These are phyloP conservation scores for Drosophila lacicola DNA, from an alignment of 2,888 invertebrate species.

Conservation along the genomic window DNA sequence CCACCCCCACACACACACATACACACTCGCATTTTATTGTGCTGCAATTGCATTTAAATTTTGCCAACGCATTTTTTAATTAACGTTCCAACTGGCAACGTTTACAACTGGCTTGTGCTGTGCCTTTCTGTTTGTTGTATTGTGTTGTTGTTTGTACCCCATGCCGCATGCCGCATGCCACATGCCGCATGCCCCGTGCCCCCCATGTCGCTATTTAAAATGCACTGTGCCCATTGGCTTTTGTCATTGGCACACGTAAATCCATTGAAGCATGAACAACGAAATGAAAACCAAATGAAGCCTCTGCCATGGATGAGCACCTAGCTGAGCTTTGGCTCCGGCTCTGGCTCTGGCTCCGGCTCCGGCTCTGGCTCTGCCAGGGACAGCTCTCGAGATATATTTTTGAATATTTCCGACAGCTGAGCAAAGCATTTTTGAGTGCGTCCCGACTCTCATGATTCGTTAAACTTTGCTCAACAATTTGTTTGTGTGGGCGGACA, in stretches of 20 bases:
- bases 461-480: conserved; percentile 55
- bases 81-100: conserved; percentile 59
- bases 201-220: conserved; percentile 38
- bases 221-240: conserved; percentile 56
- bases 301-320: not conserved
- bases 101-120: conserved; percentile 40
- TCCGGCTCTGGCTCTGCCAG: not conserved
- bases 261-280: conserved; percentile 64
- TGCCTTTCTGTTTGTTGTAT: conserved; percentile 36
- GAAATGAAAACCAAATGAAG: not conserved
- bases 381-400: conserved; percentile 10
- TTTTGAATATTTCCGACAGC: conserved; percentile 46
- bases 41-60: conserved; percentile 79
- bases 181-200: not conserved
- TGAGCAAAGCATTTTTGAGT: conserved; percentile 36
- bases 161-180: conserved; percentile 33
- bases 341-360: not conserved
- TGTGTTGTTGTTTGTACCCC: conserved; percentile 36
- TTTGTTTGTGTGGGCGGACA: conserved; percentile 22
- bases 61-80: conserved; percentile 78
- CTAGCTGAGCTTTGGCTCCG: not conserved
- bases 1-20: conserved; percentile 6
- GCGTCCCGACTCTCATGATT: not conserved
- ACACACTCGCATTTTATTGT: conserved; percentile 63
- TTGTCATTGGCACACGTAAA: conserved; percentile 63